Evolutionary conservation across 2,888 invertebrate genomes (phyloP).

Genomic region (Dastarcus helophoroides): DNA sequence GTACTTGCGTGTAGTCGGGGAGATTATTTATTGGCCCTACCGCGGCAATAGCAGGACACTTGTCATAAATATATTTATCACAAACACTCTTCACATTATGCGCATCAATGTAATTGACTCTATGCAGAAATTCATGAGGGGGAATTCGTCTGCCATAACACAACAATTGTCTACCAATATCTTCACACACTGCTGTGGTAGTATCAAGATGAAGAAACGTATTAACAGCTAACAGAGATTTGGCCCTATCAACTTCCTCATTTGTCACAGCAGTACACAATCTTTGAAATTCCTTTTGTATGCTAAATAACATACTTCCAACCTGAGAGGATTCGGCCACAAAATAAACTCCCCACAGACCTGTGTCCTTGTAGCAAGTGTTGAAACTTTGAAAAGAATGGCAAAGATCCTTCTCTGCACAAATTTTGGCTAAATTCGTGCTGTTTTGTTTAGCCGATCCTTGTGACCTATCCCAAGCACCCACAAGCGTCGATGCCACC

Average conservation of each 20-base stretch:
- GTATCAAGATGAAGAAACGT: constrained; percentile 94
- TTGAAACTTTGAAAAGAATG: constrained; percentile 98
- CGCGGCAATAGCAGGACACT: constrained; percentile 86
- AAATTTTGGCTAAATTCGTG: constrained; percentile 68
- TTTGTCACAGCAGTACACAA: constrained; percentile 81
- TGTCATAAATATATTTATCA: constrained; percentile 87
- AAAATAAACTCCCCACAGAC: constrained; percentile 93
- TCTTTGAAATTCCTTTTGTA: constrained; percentile 85
- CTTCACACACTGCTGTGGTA: constrained; percentile 97
- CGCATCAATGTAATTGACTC: constrained; percentile 80
- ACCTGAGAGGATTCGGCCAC: constrained; percentile 66
- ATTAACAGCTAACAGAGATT: constrained; percentile 91
- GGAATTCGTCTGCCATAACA: constrained; percentile 95
- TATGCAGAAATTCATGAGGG: constrained; percentile 83
- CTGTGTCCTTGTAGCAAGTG: constrained; percentile 97
- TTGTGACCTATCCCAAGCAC: constrained; percentile 88
- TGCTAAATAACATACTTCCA: constrained; percentile 58
- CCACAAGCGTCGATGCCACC: constrained; percentile 95
- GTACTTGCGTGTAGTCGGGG: constrained; percentile 79
- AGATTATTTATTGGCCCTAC: constrained; percentile 89
- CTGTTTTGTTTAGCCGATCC: constrained; percentile 88
- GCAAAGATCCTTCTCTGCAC: constrained; percentile 65
- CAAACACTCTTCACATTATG: constrained; percentile 78
- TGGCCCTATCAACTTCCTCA: constrained; percentile 87
- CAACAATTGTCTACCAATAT: constrained; percentile 94